A percentile compares a stretch with the other conserved stretches of the same genome.
phyloP scores from a whole-genome alignment of 2,888 invertebrate species.

The Drosophila affinis region DNA sequence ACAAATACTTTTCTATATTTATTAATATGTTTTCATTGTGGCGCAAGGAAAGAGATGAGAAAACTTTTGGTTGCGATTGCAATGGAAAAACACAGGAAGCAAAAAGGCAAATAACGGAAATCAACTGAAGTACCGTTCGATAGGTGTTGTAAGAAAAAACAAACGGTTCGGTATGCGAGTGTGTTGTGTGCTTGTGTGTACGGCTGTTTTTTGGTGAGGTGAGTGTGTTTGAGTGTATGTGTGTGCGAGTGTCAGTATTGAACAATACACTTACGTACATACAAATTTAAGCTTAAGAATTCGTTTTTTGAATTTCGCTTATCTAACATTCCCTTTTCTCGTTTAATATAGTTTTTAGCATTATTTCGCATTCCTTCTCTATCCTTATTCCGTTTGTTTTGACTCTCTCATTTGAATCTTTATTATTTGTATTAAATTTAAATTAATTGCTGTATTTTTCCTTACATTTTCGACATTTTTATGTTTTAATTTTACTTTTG shows the following conservation, averaged over 20 bases:
- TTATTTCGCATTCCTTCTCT: conserved; percentile 40
- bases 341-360: conserved; percentile 42
- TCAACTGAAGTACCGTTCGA: conserved; percentile 22
- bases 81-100: conserved; percentile 22
- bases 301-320: conserved; percentile 71
- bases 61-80: conserved; percentile 39
- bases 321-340: conserved; percentile 66
- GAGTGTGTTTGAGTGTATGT: conserved; percentile 12
- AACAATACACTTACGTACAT: conserved; percentile 82
- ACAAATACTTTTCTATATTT: conserved; percentile 72
- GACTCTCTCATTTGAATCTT: conserved; percentile 27
- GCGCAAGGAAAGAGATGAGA: conserved; percentile 48
- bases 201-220: conserved; percentile 23
- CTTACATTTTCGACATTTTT: conserved; percentile 44
- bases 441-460: conserved; percentile 64
- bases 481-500: conserved; percentile 50
- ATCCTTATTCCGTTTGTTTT: conserved; percentile 65
- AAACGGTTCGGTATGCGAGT: conserved; percentile 43
- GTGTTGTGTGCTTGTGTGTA: conserved; percentile 13
- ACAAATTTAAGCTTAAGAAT: conserved; percentile 80
- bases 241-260: conserved; percentile 35
- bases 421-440: conserved; percentile 61
- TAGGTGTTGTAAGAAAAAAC: conserved; percentile 27
- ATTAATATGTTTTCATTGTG: conserved; percentile 49
- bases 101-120: conserved; percentile 20